These are phyloP conservation scores for Sericinus montela DNA, from an alignment of 2,888 invertebrate species.

Conservation along the genomic window DNA sequence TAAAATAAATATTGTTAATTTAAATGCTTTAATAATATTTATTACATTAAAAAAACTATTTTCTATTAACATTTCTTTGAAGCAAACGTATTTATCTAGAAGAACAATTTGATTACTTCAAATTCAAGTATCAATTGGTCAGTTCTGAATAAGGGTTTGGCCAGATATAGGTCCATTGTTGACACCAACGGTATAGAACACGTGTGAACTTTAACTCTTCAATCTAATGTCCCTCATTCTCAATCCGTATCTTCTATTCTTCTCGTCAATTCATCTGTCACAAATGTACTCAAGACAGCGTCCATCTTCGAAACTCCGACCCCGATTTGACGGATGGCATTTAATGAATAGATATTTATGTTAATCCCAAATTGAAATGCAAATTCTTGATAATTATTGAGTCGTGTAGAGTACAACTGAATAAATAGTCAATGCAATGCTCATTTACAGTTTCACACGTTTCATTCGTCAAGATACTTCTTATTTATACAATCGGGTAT, in stretches of 20 bases:
- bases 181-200: slow-evolving; percentile 52
- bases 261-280: slow-evolving; percentile 66
- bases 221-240: slow-evolving; percentile 35
- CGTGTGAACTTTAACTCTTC: slow-evolving; percentile 69
- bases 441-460: slow-evolving; percentile 54
- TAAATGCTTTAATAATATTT: too few species aligned
- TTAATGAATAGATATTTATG: slow-evolving; percentile 66
- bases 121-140: slow-evolving; percentile 1
- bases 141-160: slow-evolving; percentile 7
- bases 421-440: slow-evolving; percentile 45
- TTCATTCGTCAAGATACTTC: slow-evolving; percentile 25
- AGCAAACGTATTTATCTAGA: too few species aligned
- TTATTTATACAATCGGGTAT: slow-evolving; percentile 7
- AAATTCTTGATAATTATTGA: slow-evolving; percentile 63
- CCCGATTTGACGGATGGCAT: slow-evolving; percentile 58
- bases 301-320: slow-evolving; percentile 48
- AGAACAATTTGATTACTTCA: background rate
- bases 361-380: slow-evolving; percentile 68
- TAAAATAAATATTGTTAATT: too few species aligned
- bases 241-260: slow-evolving; percentile 47
- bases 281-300: slow-evolving; percentile 57
- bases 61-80: too few species aligned
- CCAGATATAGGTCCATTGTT: slow-evolving; percentile 35
- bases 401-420: slow-evolving; percentile 41
- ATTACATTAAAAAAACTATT: too few species aligned